Evolutionary conservation across 2,888 invertebrate genomes (phyloP).

Genomic region (Smittia sp.): DNA sequence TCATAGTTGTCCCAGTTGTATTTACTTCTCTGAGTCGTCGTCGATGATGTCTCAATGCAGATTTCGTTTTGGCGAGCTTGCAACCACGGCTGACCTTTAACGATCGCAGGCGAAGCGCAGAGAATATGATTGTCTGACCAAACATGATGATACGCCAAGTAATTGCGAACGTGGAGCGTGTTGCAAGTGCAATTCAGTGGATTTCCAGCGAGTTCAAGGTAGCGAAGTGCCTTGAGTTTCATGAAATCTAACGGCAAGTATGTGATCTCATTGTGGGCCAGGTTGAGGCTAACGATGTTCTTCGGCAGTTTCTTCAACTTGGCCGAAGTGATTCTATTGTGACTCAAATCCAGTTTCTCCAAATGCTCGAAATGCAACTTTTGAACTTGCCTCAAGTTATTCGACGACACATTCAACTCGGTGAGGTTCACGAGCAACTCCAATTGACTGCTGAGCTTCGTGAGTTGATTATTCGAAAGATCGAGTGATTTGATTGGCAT

Average conservation of each 20-base stretch:
- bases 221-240: constrained; percentile 58
- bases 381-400: constrained; percentile 59
- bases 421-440: constrained; percentile 61
- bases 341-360: constrained; percentile 60
- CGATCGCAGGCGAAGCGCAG: constrained; percentile 58
- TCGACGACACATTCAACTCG: constrained; percentile 63
- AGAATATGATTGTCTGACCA: constrained; percentile 57
- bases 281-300: constrained; percentile 61
- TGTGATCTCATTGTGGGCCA: constrained; percentile 61
- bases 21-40: not conserved
- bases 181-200: constrained; percentile 69
- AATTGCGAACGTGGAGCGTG: constrained; percentile 63
- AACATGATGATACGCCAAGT: constrained; percentile 57
- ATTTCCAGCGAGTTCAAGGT: constrained; percentile 66
- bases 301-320: constrained; percentile 58
- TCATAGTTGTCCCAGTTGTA: constrained; percentile 42
- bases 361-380: constrained; percentile 60
- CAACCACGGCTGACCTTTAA: constrained; percentile 58
- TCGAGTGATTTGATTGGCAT: constrained; percentile 56
- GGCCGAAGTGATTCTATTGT: constrained; percentile 60
- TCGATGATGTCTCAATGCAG: constrained; percentile 52
- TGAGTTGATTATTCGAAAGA: constrained; percentile 63
- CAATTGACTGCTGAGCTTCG: constrained; percentile 58
- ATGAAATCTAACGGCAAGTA: constrained; percentile 61
- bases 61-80: constrained; percentile 59